A percentile compares a stretch with the other conserved stretches of the same genome.
phyloP scores from a whole-genome alignment of 2,113 vertebrate species.

The Indicator indicator region DNA sequence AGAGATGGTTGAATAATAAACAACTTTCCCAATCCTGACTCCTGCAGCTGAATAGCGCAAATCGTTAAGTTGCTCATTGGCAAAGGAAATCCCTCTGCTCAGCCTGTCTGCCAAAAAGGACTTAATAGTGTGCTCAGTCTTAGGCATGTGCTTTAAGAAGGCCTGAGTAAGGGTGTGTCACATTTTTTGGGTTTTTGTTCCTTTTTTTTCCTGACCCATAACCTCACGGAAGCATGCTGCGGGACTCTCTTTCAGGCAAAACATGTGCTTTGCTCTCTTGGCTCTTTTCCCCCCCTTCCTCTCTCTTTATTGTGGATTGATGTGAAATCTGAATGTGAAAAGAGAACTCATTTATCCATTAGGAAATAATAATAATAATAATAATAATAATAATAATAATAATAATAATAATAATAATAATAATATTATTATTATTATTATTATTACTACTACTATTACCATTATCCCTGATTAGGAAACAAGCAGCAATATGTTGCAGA shows the following conservation, averaged over 20 bases:
- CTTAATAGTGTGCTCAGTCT: background rate
- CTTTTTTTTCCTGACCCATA: background rate
- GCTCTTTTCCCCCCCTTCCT: background rate
- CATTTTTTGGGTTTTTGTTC: background rate
- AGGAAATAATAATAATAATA: background rate
- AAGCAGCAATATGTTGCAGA: background rate
- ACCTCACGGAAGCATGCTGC: background rate
- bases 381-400: no score
- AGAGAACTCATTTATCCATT: background rate
- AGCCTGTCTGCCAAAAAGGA: background rate
- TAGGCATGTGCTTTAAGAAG: background rate
- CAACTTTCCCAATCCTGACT: constrained; percentile 53
- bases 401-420: background rate
- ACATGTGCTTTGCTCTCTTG: background rate
- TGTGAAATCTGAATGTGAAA: background rate
- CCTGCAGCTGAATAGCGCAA: constrained; percentile 31
- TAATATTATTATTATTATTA: background rate
- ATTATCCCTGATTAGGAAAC: background rate
- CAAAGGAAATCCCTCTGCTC: constrained; percentile 14
- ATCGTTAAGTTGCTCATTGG: background rate
- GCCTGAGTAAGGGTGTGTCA: background rate
- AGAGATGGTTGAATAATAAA: constrained; percentile 76
- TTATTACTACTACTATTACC: background rate
- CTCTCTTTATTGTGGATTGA: background rate
- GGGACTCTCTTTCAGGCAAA: background rate